Evolutionary conservation across 2,888 invertebrate genomes (phyloP).

Genomic region (Pyrochroa serraticornis): DNA sequence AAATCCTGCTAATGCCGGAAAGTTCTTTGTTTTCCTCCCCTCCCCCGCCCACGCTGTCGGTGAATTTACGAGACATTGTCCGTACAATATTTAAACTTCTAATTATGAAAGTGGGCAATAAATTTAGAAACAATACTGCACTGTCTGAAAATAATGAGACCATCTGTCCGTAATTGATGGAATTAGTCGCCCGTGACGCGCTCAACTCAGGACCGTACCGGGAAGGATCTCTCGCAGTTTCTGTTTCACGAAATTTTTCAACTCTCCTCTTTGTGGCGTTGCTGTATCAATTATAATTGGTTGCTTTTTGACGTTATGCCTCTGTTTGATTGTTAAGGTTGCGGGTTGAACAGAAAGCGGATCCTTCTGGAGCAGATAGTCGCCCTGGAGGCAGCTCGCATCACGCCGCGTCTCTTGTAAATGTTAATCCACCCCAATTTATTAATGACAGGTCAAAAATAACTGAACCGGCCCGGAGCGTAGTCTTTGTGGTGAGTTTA

Average conservation of each 20-base stretch:
- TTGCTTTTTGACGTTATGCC: conserved; percentile 19
- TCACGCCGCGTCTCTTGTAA: conserved; percentile 52
- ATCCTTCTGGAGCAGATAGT: conserved; percentile 49
- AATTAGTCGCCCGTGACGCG: conserved; percentile 49
- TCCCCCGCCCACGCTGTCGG: conserved; percentile 39
- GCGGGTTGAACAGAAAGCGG: conserved; percentile 22
- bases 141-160: conserved; percentile 53
- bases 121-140: conserved; percentile 53
- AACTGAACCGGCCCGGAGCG: conserved; percentile 51
- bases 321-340: no score
- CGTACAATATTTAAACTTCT: conserved; percentile 46
- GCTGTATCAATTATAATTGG: conserved; percentile 14
- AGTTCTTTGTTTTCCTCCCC: conserved; percentile 39
- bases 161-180: conserved; percentile 55
- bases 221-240: conserved; percentile 7
- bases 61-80: conserved; percentile 47
- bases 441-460: conserved; percentile 58
- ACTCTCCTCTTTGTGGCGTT: conserved; percentile 17
- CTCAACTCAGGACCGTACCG: background rate
- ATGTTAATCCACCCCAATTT: conserved; percentile 55
- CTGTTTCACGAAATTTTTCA: background rate
- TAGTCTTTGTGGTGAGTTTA: conserved; percentile 51
- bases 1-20: conserved; percentile 17
- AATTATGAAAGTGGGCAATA: conserved; percentile 54
- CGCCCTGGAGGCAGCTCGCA: conserved; percentile 41